A percentile compares a stretch with the other conserved stretches of the same genome.
These are phyloP conservation scores for Lasioglossum leucozonium DNA, from an alignment of 2,888 invertebrate genomes.

Conservation along the genomic window DNA sequence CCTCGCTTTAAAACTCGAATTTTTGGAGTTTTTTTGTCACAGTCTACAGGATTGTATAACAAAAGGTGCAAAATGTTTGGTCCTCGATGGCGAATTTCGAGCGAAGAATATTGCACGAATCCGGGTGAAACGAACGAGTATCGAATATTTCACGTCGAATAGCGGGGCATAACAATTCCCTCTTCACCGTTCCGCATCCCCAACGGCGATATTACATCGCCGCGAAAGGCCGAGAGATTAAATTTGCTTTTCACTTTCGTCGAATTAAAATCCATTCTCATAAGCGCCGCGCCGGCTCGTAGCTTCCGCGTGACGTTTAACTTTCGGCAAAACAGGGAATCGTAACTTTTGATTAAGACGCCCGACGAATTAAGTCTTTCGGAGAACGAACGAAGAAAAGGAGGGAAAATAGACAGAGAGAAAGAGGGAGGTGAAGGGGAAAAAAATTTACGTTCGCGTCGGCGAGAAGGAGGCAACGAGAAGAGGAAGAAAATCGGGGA, in stretches of 20 bases:
- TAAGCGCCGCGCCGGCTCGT: slow-evolving; percentile 38
- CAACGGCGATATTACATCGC: background rate
- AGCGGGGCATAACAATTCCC: background rate
- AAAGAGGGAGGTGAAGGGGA: too few species aligned
- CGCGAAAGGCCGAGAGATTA: slow-evolving; percentile 33
- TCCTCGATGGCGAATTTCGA: too few species aligned
- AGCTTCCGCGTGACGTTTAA: slow-evolving; percentile 50
- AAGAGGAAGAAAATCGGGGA: slow-evolving; percentile 45
- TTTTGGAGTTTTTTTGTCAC: too few species aligned
- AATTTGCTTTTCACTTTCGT: slow-evolving; percentile 62
- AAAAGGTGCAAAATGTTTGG: too few species aligned
- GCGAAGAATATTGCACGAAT: background rate
- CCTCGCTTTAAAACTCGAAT: too few species aligned
- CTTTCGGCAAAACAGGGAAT: slow-evolving; percentile 60
- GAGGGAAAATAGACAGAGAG: background rate
- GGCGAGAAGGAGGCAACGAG: background rate
- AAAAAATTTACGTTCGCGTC: slow-evolving; percentile 40
- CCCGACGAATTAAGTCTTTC: slow-evolving; percentile 61
- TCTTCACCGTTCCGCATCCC: background rate
- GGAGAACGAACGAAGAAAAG: background rate
- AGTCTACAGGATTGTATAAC: too few species aligned
- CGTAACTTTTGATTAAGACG: slow-evolving; percentile 72
- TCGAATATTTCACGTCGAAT: slow-evolving; percentile 13
- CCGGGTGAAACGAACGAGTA: background rate
- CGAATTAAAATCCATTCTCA: slow-evolving; percentile 68